Evolutionary conservation across 2,797 vertebrate species (phyloP).

Genomic region (Sylvilagus floridanus): DNA sequence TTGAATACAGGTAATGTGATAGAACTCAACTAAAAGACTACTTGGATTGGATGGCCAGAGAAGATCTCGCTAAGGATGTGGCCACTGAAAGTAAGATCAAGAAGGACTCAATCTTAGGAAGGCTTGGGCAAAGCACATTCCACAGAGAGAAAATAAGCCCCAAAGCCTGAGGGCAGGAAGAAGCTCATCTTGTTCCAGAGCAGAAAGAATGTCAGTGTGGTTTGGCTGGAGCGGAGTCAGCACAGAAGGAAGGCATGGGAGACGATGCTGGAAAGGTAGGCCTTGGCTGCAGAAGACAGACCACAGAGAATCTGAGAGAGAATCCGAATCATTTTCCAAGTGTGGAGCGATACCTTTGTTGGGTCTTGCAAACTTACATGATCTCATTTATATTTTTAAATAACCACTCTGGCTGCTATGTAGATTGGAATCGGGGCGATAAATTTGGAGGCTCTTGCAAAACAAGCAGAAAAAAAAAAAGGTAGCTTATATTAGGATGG

Average conservation of each 20-base stretch:
- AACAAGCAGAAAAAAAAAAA: constrained; percentile 45
- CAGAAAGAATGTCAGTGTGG: constrained; percentile 47
- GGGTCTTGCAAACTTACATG: constrained; percentile 56
- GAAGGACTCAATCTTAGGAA: background rate
- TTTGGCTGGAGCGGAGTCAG: background rate
- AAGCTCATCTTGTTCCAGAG: background rate
- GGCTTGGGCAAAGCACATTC: background rate
- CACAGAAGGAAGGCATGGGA: background rate
- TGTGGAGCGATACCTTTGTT: constrained; percentile 1
- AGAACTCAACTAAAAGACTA: background rate
- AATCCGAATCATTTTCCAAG: background rate
- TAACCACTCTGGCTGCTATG: constrained; percentile 29
- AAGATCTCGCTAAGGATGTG: background rate
- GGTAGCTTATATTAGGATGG: background rate
- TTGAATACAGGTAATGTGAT: background rate
- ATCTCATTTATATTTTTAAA: constrained; percentile 67
- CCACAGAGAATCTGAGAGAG: background rate
- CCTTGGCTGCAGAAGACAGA: background rate
- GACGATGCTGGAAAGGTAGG: background rate
- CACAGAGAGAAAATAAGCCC: background rate
- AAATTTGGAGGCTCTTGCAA: constrained; percentile 52
- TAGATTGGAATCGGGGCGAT: constrained; percentile 48
- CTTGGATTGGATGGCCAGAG: background rate
- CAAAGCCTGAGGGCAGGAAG: constrained; percentile 49
- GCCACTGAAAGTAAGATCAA: background rate